Evolutionary conservation across 2,797 vertebrate species (phyloP), one percentile per base, ranked within the genome.

Genomic region (Psittacula echo): DNA sequence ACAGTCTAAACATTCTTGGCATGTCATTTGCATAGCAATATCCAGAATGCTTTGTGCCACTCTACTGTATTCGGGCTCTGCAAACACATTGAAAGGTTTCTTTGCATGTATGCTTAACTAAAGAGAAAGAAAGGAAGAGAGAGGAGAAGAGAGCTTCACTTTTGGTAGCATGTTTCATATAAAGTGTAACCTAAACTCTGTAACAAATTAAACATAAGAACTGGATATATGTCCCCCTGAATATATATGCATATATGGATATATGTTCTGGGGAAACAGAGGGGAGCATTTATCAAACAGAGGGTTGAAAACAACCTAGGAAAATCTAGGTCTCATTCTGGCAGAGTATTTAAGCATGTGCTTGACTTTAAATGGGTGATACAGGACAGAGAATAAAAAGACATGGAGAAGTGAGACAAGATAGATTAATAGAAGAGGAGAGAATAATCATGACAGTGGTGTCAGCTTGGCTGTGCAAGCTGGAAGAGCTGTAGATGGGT

Each of bases 1-100:
- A 98, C 95, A 96, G 95, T 89, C 82, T 97, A 96, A 97, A 96
- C 54, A 76, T 96, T 96, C 97, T 97, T 97, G 97, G 97, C 96
- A 97, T 27, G 90, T 98, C 86, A 98, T 98, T 98, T 98, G 98
- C 98, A 98, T 97, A 96, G 98, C 97, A 98, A 98, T 98, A 97
- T 97, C 96, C 96, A 97, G 96, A 97, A 97, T 95, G 96, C 96
- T 96, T 98, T 98, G 97, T 96, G 96, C 56, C 96, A 95, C 76
- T 94, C 68, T 94, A 90, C 95, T 73, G 94, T 81, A 79, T 97
- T 89, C 67, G 65, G 75, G 76, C 95, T 92, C 95, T 90, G 85
- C 88, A 91, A 95, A 85, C 1, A 15, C 61, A 60, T 23, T 93
- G 95, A 96, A 97, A 96, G 91, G 87, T 97, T 97, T 97, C 92